A percentile compares a stretch with the other conserved stretches of the same genome.
phyloP scores from a whole-genome alignment of 1,140 invertebrate species.

The Trichonephila clavipes region DNA sequence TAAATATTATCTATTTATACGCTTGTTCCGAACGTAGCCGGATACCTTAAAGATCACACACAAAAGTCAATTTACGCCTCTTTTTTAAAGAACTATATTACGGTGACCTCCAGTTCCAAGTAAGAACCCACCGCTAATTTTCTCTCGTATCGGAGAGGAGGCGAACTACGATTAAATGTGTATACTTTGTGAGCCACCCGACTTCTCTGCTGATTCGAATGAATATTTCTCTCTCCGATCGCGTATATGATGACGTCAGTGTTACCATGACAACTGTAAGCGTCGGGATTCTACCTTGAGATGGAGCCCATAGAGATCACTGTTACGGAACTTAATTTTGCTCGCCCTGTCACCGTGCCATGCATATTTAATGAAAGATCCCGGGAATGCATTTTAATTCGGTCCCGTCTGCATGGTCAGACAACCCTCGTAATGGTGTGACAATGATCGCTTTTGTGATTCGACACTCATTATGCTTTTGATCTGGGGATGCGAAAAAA shows the following conservation, averaged over 20 bases:
- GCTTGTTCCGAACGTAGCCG: too few relatives aligned
- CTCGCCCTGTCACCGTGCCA: conserved; percentile 37
- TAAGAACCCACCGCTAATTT: too few relatives aligned
- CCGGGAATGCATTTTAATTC: neutral
- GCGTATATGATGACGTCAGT: conserved; percentile 67
- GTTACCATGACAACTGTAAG: conserved; percentile 61
- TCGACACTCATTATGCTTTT: neutral
- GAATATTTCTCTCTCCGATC: conserved; percentile 55
- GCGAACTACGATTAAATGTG: conserved; percentile 36
- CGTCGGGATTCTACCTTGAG: conserved; percentile 42
- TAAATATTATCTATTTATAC: too few relatives aligned
- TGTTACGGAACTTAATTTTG: conserved; percentile 59
- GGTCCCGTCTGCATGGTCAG: neutral
- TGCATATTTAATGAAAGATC: conserved; percentile 56
- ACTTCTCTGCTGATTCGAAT: conserved; percentile 26
- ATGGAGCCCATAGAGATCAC: conserved; percentile 37
- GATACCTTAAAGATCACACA: too few relatives aligned
- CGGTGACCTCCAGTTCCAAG: too few relatives aligned
- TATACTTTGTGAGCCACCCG: conserved; percentile 1
- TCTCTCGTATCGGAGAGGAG: neutral
- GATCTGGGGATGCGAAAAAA: too few relatives aligned
- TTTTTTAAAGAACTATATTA: too few relatives aligned
- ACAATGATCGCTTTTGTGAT: neutral
- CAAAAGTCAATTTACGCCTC: too few relatives aligned
- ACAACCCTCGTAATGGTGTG: neutral